These are phyloP conservation scores for Atethmia centrago DNA, from an alignment of 2,888 invertebrate genomes.

Conservation along the genomic window DNA sequence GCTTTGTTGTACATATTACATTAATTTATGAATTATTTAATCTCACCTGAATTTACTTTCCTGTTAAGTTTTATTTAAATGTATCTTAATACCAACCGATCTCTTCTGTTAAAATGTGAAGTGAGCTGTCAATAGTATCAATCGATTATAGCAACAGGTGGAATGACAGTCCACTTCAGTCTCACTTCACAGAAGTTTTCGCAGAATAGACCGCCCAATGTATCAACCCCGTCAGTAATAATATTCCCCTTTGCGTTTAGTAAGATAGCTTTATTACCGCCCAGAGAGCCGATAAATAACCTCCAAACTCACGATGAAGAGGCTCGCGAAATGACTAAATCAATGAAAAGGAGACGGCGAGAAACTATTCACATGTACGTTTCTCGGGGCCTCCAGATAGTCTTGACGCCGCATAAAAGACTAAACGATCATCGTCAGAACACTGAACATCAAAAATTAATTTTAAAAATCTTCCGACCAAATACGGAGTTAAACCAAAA, in stretches of 20 bases:
- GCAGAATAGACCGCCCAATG: no score
- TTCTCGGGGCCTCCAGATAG: no score
- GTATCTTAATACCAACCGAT: no score
- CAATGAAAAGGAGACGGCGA: not conserved
- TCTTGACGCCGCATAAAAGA: not conserved
- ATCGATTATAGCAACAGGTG: no score
- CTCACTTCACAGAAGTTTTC: no score
- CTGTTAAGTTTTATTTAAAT: no score
- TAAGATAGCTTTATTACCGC: not conserved
- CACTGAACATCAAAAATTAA: not conserved
- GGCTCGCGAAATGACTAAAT: not conserved
- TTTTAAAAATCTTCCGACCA: no score
- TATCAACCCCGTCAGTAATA: no score
- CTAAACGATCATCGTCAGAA: not conserved
- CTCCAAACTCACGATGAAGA: not conserved
- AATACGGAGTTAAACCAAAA: no score
- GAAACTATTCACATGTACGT: not conserved
- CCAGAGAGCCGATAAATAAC: not conserved
- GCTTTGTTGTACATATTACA: conserved; percentile 7
- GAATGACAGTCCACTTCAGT: no score
- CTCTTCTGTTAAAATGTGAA: no score
- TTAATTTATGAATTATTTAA: not conserved
- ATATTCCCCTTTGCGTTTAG: not conserved
- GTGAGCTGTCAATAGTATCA: no score
- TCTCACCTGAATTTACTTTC: not conserved